Conservation (phyloP, 2,797 vertebrate species). For the Setipinna tenuifilis region DNA sequence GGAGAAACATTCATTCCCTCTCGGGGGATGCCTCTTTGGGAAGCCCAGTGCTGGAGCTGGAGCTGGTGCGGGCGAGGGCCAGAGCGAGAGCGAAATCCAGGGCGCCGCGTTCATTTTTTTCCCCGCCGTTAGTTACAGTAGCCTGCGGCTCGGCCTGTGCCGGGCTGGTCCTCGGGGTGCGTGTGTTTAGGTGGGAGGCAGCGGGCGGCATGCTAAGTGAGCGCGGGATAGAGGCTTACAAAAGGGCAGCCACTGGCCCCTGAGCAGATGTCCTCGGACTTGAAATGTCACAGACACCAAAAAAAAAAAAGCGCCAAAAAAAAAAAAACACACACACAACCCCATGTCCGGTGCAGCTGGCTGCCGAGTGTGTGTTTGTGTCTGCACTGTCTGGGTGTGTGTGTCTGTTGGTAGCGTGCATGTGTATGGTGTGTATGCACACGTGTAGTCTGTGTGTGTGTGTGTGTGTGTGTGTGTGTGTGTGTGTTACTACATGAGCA, state of each 20-base stretch:
- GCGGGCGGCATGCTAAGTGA: conserved; percentile 35
- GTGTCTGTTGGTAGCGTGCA: neutral
- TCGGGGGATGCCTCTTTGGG: too few relatives aligned
- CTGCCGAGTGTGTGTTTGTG: conserved; percentile 29
- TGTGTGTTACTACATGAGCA: neutral
- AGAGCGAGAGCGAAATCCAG: too few relatives aligned
- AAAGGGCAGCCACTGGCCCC: conserved; percentile 31
- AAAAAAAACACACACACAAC: too few relatives aligned
- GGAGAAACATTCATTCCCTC: conserved; percentile 11
- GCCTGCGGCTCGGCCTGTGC: neutral
- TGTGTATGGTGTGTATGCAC: neutral
- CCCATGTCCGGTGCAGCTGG: conserved; percentile 46
- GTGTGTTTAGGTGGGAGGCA: neutral
- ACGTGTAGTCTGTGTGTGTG: neutral
- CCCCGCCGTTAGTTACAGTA: neutral
- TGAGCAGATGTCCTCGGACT: conserved; percentile 49
- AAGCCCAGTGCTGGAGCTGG: too few relatives aligned
- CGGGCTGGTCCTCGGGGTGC: too few relatives aligned
- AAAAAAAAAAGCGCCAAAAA: neutral
- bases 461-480: conserved; percentile 21
- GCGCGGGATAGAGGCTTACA: conserved; percentile 21
- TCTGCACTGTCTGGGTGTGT: conserved; percentile 5
- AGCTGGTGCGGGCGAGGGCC: too few relatives aligned
- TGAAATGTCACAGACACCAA: conserved; percentile 44
- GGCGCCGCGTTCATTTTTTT: too few relatives aligned